Conservation (phyloP, 1,140 invertebrate genomes). For the Cydia amplana region DNA sequence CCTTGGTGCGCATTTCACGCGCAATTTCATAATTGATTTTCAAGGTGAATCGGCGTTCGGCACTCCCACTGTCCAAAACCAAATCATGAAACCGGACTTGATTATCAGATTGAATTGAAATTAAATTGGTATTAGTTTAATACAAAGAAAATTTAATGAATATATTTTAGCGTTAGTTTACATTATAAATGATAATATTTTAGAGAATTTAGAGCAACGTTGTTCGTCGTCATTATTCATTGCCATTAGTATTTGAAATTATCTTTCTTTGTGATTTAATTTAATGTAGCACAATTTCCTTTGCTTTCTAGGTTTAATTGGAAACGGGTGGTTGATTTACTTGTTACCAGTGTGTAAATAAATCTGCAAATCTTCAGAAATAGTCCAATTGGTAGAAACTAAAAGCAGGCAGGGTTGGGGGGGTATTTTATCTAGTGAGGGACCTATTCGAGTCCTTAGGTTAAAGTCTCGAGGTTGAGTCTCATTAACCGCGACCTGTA, state of each 20-base stretch:
- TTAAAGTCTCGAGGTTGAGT: too few relatives aligned
- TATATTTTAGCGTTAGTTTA: background rate
- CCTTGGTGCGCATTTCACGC: too few relatives aligned
- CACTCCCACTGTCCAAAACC: too few relatives aligned
- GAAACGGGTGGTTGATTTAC: background rate
- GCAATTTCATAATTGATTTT: too few relatives aligned
- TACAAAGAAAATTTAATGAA: background rate
- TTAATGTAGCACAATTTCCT: background rate
- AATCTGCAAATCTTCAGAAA: background rate
- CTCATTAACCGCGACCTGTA: too few relatives aligned
- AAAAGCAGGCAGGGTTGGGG: background rate
- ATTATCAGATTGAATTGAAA: too few relatives aligned
- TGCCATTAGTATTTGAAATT: background rate
- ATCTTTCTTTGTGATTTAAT: conserved; percentile 4
- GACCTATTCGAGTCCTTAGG: too few relatives aligned
- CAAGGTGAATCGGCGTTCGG: too few relatives aligned
- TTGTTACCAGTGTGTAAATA: background rate
- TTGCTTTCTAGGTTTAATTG: background rate
- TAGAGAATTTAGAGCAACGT: background rate
- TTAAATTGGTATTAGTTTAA: too few relatives aligned
- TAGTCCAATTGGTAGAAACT: background rate
- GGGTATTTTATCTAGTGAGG: too few relatives aligned
- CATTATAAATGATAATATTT: background rate
- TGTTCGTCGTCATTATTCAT: background rate
- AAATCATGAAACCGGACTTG: too few relatives aligned